Conservation (phyloP, 2,113 vertebrate species). For the Larimichthys crocea region DNA sequence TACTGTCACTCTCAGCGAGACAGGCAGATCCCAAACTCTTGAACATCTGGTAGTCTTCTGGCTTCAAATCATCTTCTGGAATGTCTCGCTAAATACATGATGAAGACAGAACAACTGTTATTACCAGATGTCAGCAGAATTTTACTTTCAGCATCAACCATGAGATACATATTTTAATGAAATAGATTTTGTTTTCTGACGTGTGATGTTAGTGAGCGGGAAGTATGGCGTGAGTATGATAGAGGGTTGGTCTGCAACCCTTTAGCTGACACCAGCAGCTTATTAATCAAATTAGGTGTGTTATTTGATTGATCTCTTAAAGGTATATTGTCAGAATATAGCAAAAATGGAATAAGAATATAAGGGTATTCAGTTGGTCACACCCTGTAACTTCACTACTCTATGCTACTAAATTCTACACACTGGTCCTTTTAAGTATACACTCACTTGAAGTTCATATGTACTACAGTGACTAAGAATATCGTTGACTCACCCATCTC, state of each 20-base stretch:
- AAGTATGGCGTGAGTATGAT: neutral
- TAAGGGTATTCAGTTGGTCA: no score
- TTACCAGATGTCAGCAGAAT: neutral
- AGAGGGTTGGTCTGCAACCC: no score
- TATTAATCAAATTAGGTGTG: neutral
- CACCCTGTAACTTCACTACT: no score
- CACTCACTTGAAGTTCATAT: neutral
- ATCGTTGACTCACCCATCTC: constrained; percentile 90
- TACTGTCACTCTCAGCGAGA: constrained; percentile 85
- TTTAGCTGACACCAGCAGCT: neutral
- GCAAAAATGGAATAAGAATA: no score
- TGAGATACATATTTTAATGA: neutral
- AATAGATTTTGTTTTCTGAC: neutral
- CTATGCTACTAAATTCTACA: no score
- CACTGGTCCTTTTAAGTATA: no score
- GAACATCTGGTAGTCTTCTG: constrained; percentile 91
- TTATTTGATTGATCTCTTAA: neutral
- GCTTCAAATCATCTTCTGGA: constrained; percentile 87
- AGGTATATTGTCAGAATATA: neutral
- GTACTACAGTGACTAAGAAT: neutral
- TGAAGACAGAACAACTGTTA: neutral
- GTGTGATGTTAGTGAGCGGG: neutral
- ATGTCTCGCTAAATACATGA: constrained; percentile 85
- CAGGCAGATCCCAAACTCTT: constrained; percentile 86
- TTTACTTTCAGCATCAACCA: neutral